A percentile compares a stretch with the other conserved stretches of the same genome.
phyloP scores from a whole-genome alignment of 1,140 invertebrate genomes.

The Tenebrio molitor region DNA sequence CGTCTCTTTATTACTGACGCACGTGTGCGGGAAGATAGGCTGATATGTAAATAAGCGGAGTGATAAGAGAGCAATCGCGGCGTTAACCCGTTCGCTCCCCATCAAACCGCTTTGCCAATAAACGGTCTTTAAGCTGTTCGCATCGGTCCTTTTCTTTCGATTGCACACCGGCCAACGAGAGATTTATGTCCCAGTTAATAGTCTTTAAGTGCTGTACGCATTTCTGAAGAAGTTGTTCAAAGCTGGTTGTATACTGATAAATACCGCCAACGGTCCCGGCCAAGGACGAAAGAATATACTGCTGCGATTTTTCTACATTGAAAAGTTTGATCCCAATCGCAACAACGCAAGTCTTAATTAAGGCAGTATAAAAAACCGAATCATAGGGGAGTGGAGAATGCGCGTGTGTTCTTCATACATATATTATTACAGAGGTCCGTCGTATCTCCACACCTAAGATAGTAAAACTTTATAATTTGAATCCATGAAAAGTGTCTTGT shows the following conservation, averaged over 20 bases:
- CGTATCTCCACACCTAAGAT: too few species aligned
- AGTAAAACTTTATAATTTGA: too few species aligned
- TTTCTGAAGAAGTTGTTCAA: constrained; percentile 43
- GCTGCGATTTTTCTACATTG: too few species aligned
- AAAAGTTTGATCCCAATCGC: too few species aligned
- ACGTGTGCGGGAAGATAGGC: constrained; percentile 39
- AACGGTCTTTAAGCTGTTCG: background rate
- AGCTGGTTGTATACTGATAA: background rate
- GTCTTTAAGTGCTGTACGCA: constrained; percentile 31
- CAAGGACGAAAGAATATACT: too few species aligned
- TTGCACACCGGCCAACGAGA: constrained; percentile 5
- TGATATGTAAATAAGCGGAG: constrained; percentile 42
- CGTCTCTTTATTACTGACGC: constrained; percentile 23
- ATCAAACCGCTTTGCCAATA: constrained; percentile 22
- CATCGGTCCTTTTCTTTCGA: constrained; percentile 16
- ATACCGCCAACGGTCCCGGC: background rate
- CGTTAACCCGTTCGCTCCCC: constrained; percentile 28
- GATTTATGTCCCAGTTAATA: constrained; percentile 42
- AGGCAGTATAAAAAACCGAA: too few species aligned
- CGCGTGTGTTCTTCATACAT: too few species aligned
- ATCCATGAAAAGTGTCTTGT: too few species aligned
- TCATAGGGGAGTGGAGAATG: too few species aligned
- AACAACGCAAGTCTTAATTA: too few species aligned
- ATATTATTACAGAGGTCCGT: too few species aligned
- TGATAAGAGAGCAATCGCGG: constrained; percentile 37